Evolutionary conservation across 2,888 invertebrate genomes (phyloP), one percentile per base, ranked within the genome.

Genomic region (Cheiracanthium punctorium): DNA sequence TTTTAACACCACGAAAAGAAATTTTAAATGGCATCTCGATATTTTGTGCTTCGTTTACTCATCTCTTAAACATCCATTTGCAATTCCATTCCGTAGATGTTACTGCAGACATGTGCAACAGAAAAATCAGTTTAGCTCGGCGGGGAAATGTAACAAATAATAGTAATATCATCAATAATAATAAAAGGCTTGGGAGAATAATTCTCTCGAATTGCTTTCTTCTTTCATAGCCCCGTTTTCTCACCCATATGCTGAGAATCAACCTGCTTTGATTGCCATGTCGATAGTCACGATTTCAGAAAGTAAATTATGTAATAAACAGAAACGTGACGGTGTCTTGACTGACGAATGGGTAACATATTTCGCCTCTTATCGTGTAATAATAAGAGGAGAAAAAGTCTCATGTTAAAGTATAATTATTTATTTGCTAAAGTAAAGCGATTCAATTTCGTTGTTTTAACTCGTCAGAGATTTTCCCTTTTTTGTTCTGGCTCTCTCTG

Each of bases 271-370:
- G 7, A 17, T n/a, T 17, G 43, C 43, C 10, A 48, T 17, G 43
- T 48, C 43, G 17, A 48, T 48, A 48, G 43, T 48, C 43, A 48
- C 43, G 43, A 48, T 48, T 48, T 48, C 14, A 2, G 2, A 17
- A 48, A 48, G 43, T 48, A 48, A 48, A 48, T 48, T 48, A 48
- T 48, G 43, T 48, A 48, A 48, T 48, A 48, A 48, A 48, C 5
- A 7, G 17, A 17, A 48, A 48, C 43, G 43, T 48, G 43, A 48
- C 14, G 43, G 5, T 17, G 43, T 48, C 43, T 48, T 2, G 1
- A 2, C 43, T 17, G n/a, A 17, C 43, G n/a, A 12, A 48, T 48
- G 43, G 43, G 14, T 7, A 48, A 17, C 43, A 17, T 48, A 10
- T 7, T 48, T 17, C 17, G 14, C 43, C 17, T 17, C 43, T 48